These are phyloP conservation scores for Phasia obesa DNA, from an alignment of 2,888 invertebrate species.

Conservation along the genomic window DNA sequence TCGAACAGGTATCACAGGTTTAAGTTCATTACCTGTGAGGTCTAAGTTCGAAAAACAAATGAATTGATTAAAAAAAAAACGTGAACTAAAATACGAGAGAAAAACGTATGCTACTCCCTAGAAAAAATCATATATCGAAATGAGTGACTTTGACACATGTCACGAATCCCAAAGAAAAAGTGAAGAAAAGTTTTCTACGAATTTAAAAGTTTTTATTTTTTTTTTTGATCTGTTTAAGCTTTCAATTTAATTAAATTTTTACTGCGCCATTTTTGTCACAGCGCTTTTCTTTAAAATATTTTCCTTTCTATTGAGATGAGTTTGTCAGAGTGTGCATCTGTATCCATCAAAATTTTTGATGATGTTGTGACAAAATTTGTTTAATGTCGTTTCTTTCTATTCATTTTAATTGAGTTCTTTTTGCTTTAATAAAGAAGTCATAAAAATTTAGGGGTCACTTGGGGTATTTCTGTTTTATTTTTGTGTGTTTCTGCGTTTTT, in stretches of 20 bases:
- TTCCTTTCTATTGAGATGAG: not conserved
- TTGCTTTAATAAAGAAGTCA: conserved; percentile 21
- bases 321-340: not conserved
- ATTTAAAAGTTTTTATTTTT: conserved; percentile 7
- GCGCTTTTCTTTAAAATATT: not conserved
- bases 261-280: not conserved
- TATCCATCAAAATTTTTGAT: conserved; percentile 13
- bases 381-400: not conserved
- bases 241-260: conserved; percentile 3
- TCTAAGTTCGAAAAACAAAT: no score
- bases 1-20: no score
- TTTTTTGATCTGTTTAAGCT: not conserved
- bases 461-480: conserved; percentile 35
- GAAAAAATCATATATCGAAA: no score
- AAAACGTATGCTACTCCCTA: no score
- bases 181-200: no score
- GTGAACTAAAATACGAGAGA: no score
- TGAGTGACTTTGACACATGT: no score
- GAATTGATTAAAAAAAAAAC: no score
- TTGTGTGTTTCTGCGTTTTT: not conserved
- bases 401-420: conserved; percentile 27
- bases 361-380: conserved; percentile 27
- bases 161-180: no score
- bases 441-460: conserved; percentile 55
- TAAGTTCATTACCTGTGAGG: no score